A percentile compares a stretch with the other conserved stretches of the same genome.
Conservation (phyloP, 2,888 invertebrate genomes). For the Sinelater perroti region DNA sequence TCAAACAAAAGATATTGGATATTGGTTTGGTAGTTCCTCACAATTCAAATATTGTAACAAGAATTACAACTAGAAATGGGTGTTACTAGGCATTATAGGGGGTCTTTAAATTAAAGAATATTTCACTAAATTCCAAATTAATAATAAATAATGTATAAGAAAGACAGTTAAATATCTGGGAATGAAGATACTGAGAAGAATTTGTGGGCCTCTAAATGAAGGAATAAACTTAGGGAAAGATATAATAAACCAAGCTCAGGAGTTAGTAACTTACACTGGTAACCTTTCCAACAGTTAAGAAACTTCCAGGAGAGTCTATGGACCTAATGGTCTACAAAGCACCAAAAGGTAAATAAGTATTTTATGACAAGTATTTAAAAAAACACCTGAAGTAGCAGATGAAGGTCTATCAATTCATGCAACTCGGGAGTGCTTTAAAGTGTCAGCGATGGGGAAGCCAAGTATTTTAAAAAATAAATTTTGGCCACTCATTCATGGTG, state of each 20-base stretch:
- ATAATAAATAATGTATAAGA: background rate
- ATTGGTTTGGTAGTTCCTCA: too few species aligned
- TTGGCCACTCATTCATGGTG: too few species aligned
- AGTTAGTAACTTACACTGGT: too few species aligned
- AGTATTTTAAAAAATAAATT: too few species aligned
- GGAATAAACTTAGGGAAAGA: background rate
- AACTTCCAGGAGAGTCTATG: slow-evolving; percentile 3
- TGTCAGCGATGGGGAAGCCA: too few species aligned
- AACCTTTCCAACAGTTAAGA: background rate
- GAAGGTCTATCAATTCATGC: too few species aligned
- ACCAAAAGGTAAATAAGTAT: slow-evolving; percentile 7
- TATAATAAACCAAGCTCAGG: background rate
- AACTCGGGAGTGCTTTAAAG: too few species aligned
- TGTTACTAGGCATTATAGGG: background rate
- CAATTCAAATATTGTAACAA: background rate
- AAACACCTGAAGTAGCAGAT: too few species aligned
- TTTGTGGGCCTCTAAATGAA: slow-evolving; percentile 4
- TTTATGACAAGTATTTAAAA: too few species aligned
- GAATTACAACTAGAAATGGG: slow-evolving; percentile 2
- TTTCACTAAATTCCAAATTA: background rate
- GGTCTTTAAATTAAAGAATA: background rate
- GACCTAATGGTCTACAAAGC: slow-evolving; percentile 12
- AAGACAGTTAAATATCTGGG: background rate
- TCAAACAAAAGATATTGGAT: too few species aligned
- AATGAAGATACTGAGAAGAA: slow-evolving; percentile 9